Conservation (phyloP, 2,797 vertebrate species). For the Pteropus rufus region DNA sequence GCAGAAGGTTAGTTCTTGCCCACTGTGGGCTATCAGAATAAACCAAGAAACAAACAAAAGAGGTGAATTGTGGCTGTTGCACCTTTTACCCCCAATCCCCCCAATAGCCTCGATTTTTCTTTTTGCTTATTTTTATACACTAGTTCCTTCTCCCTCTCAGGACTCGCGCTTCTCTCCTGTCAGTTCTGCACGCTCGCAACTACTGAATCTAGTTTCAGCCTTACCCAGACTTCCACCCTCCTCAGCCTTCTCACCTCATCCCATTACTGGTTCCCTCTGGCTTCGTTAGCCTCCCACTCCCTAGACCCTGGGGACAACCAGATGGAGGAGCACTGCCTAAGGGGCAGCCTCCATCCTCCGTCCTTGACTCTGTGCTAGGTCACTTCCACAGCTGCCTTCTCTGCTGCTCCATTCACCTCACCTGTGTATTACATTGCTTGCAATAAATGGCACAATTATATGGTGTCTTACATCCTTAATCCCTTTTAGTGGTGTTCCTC, state of each 20-base stretch:
- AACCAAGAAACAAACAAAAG: background rate
- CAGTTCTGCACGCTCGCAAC: background rate
- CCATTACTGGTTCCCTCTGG: background rate
- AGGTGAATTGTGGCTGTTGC: background rate
- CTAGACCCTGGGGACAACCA: background rate
- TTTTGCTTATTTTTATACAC: background rate
- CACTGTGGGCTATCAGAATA: background rate
- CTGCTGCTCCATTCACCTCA: background rate
- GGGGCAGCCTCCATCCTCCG: fast-evolving
- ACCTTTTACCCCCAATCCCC: background rate
- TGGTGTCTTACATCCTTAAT: background rate
- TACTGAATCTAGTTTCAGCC: background rate
- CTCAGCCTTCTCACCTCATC: background rate
- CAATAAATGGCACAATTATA: background rate
- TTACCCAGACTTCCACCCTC: background rate
- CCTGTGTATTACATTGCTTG: background rate
- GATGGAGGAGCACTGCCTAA: background rate
- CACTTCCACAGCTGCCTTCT: background rate
- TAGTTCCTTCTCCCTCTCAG: background rate
- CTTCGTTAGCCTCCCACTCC: no score
- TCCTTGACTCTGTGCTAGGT: background rate
- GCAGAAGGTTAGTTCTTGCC: slow-evolving; percentile 89
- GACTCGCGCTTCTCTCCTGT: background rate
- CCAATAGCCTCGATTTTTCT: background rate
- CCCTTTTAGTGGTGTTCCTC: background rate